These are phyloP conservation scores for Luidia sarsii DNA, from an alignment of 53 echinoderm and acorn worm species.

Conservation along the genomic window DNA sequence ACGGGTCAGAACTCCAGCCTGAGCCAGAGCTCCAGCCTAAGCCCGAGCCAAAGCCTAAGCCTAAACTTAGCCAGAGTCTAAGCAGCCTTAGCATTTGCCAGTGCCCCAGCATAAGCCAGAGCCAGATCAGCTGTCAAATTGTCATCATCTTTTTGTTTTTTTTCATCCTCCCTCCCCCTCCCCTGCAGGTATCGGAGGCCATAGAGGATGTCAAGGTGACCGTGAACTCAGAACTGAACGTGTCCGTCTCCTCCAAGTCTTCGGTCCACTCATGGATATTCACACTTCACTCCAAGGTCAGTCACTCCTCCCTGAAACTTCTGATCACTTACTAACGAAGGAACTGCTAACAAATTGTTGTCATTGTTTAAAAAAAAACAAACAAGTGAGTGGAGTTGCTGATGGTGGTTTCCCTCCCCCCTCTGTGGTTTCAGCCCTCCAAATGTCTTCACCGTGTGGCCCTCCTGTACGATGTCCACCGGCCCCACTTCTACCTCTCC, in stretches of 20 bases:
- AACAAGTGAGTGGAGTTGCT: background rate
- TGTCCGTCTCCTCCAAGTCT: slow-evolving; percentile 84
- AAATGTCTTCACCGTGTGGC: slow-evolving; percentile 80
- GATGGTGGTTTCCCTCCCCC: background rate
- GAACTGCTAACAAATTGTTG: no score
- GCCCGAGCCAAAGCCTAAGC: no score
- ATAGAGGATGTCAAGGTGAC: slow-evolving; percentile 86
- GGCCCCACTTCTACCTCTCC: slow-evolving; percentile 92
- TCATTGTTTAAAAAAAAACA: no score
- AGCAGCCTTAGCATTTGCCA: no score
- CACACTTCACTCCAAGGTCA: slow-evolving; percentile 93
- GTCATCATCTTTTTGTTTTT: no score
- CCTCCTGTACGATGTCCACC: slow-evolving; percentile 91
- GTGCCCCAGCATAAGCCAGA: no score
- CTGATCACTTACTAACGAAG: no score
- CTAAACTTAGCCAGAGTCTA: no score
- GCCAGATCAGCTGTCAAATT: no score
- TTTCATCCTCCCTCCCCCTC: background rate
- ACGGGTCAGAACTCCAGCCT: no score
- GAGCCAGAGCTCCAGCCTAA: no score
- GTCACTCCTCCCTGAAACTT: no score
- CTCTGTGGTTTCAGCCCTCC: slow-evolving; percentile 43
- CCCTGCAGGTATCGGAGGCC: slow-evolving; percentile 71
- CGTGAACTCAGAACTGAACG: slow-evolving; percentile 78
- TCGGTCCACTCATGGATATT: slow-evolving; percentile 94